Evolutionary conservation across 2,113 vertebrate species (phyloP).

Genomic region (Empidonax alnorum): DNA sequence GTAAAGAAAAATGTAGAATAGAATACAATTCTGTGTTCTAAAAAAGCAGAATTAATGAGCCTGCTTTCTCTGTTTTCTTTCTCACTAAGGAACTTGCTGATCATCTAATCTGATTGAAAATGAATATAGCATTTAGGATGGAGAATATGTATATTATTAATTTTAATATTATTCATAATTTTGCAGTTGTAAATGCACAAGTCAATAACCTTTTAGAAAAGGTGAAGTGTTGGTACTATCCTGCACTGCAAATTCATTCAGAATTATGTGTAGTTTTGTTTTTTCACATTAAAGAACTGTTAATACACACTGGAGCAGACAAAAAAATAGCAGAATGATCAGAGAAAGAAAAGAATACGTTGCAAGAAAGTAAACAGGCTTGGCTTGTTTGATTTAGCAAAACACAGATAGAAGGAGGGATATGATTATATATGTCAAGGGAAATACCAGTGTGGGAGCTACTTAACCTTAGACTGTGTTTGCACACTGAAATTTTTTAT

Average conservation of each 20-base stretch:
- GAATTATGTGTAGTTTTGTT: background rate
- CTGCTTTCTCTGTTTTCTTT: background rate
- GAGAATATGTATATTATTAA: background rate
- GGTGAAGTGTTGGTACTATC: background rate
- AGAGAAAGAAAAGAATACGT: background rate
- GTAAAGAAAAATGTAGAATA: background rate
- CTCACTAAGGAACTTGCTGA: background rate
- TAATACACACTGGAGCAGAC: background rate
- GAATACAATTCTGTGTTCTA: background rate
- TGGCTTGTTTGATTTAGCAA: background rate
- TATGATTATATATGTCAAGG: background rate
- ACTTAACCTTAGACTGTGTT: background rate
- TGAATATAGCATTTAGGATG: background rate
- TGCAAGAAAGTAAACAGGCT: background rate
- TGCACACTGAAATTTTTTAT: background rate
- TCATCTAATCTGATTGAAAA: background rate
- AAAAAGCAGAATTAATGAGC: background rate
- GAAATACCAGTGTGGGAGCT: background rate
- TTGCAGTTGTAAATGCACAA: background rate
- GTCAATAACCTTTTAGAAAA: background rate
- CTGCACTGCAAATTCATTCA: background rate
- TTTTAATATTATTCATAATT: background rate
- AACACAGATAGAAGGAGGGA: background rate
- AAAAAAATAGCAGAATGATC: background rate
- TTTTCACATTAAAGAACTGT: background rate